A percentile compares a stretch with the other conserved stretches of the same genome.
phyloP scores from a whole-genome alignment of 2,797 vertebrate species.

The Manis javanica region DNA sequence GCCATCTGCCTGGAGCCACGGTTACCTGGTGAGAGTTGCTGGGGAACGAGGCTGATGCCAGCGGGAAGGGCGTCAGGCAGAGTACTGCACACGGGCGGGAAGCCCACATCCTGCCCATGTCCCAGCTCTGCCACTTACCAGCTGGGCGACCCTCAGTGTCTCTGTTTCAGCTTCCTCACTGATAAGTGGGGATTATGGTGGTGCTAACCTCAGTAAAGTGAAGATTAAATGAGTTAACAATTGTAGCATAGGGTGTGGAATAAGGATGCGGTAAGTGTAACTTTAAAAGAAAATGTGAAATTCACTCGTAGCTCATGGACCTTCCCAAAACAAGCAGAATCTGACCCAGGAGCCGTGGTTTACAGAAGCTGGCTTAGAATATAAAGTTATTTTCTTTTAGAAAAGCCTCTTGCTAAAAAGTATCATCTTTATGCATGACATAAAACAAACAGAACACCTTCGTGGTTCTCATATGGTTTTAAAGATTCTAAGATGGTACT shows the following conservation, averaged over 20 bases:
- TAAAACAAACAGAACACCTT: background rate
- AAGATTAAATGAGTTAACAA: background rate
- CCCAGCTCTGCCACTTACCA: background rate
- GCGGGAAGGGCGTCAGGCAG: too few relatives aligned
- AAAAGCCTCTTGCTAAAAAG: background rate
- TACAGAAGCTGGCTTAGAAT: background rate
- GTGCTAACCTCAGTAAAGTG: background rate
- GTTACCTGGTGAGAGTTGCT: background rate
- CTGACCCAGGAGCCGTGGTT: background rate
- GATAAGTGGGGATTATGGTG: background rate
- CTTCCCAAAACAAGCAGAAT: background rate
- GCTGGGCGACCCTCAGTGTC: background rate
- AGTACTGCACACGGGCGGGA: too few relatives aligned
- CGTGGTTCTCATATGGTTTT: background rate
- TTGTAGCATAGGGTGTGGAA: background rate
- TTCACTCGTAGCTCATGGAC: background rate
- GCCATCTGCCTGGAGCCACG: background rate
- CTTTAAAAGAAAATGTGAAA: background rate
- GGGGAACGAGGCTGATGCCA: background rate
- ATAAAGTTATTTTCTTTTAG: background rate
- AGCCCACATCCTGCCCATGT: too few relatives aligned
- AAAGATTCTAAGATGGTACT: background rate
- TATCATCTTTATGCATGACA: background rate
- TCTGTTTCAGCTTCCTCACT: background rate
- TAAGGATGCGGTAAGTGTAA: background rate